Conservation (phyloP, 2,888 invertebrate genomes). For the Norana najaformis region DNA sequence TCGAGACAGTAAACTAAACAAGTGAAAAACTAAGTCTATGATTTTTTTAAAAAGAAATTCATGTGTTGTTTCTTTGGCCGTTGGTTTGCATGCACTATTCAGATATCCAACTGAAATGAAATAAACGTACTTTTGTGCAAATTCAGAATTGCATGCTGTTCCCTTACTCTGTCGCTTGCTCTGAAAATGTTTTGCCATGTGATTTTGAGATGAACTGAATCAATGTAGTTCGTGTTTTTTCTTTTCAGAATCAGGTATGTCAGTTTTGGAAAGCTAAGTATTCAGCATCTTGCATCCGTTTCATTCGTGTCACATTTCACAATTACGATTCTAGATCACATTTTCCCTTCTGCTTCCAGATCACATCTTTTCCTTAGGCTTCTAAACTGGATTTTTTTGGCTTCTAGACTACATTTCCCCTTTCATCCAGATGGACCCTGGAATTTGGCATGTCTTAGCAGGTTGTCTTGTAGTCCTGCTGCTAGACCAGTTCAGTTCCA, state of each 20-base stretch:
- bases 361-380: background rate
- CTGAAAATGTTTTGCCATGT: background rate
- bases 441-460: too few relatives aligned
- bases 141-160: background rate
- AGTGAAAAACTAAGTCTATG: too few relatives aligned
- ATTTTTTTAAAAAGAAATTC: background rate
- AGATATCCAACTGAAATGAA: background rate
- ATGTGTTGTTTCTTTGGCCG: background rate
- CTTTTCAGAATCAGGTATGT: constrained; percentile 22
- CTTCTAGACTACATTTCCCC: background rate
- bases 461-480: too few relatives aligned
- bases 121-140: background rate
- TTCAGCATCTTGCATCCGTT: background rate
- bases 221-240: background rate
- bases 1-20: too few relatives aligned
- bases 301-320: background rate
- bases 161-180: background rate
- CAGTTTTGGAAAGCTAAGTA: background rate
- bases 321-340: background rate
- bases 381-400: background rate
- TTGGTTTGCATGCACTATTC: background rate
- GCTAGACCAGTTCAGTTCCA: too few relatives aligned
- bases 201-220: background rate
- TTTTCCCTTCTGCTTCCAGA: background rate
- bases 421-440: too few relatives aligned